Evolutionary conservation across 2,888 invertebrate species (phyloP).

Genomic region (Pseudococcus jackbeardsleyi): DNA sequence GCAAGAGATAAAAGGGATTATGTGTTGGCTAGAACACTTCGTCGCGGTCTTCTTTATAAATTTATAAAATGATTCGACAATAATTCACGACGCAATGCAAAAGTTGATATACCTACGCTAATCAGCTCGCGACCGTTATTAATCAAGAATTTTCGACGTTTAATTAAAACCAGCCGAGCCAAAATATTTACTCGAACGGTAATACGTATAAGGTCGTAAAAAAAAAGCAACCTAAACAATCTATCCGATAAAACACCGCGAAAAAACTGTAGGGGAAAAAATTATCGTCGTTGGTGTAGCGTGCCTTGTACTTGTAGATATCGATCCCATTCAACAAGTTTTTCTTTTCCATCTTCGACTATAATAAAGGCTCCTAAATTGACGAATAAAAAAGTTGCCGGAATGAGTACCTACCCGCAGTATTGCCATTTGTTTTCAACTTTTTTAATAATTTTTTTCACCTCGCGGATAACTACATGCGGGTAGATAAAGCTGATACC

Average conservation of each 20-base stretch:
- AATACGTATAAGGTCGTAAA: neutral
- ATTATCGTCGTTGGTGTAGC: neutral
- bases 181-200: neutral
- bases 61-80: neutral
- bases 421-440: too few species aligned
- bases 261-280: neutral
- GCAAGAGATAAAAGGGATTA: neutral
- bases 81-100: neutral
- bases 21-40: neutral
- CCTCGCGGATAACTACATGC: too few species aligned
- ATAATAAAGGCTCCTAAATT: neutral
- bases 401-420: too few species aligned
- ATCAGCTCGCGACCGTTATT: slow-evolving; percentile 19
- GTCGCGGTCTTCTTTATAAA: neutral
- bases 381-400: neutral
- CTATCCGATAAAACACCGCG: neutral
- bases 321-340: slow-evolving; percentile 23
- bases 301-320: neutral
- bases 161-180: neutral
- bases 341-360: neutral
- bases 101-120: neutral
- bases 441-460: too few species aligned
- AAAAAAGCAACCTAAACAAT: neutral
- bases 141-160: slow-evolving; percentile 19
- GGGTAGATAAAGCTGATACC: too few species aligned